Base-by-base conservation (phyloP, 2,888 invertebrate genomes). In the Machimus atricapillus region DNA sequence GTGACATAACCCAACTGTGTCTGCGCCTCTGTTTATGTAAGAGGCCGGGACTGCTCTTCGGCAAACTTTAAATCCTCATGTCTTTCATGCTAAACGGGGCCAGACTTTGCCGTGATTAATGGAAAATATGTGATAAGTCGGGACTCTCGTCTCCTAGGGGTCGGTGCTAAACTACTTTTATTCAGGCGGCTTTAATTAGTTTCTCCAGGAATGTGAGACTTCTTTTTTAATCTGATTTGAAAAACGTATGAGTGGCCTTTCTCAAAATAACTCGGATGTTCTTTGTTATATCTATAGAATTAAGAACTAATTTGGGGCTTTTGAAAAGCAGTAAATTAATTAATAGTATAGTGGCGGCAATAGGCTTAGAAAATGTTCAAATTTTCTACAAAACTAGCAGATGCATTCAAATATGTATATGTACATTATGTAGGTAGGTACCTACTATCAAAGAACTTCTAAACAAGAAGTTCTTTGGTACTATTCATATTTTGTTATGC, bases 1-100 rank as follows among this genome's bases (percentile, higher is more conserved):
- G 56, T 81, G 81, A 81, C 56, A 56, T 81, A 81, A 56, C 31
- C 31, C 52, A n/a, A 81, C 37, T 56, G 66, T 66, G 66, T 66
- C 31, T 40, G 37, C 77, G 19, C 77, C 37, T n/a, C 34, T 40
- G 66, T 27, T 66, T 66, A 66, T 14, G 66, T 66, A 27, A 66
- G 66, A 66, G 66, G 8, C 66, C 12, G 23, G 23, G 66, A 46
- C 66, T n/a, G 66, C 66, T 66, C 66, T 66, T 66, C 66, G 66
- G 27, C 27, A 66, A 66, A 66, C 66, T 66, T 66, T 66, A 66
- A 66, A 66, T 66, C 66, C 66, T 5, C 27, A 9, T 27, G 66
- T 23, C 66, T 66, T 66, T 66, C 66, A 23, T 66, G 66, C 66
- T 66, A 66, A 34, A 66, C 66, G 27, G 66, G 66, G 66, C 66